These are phyloP conservation scores for Drosophila parvula DNA, from an alignment of 1,140 invertebrate species.

Conservation along the genomic window DNA sequence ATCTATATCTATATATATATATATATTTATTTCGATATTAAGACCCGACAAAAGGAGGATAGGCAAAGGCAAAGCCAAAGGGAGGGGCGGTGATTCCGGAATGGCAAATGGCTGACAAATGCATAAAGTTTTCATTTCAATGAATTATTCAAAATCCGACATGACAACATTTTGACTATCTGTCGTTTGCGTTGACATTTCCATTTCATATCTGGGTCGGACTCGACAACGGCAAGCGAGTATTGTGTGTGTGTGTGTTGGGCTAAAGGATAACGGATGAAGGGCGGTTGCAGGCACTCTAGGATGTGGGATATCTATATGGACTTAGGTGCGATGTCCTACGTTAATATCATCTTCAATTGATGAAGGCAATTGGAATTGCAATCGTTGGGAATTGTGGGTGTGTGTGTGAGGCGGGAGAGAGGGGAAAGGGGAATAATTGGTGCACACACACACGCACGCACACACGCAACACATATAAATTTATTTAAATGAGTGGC, in stretches of 20 bases:
- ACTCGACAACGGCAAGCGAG: constrained; percentile 9
- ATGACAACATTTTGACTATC: constrained; percentile 75
- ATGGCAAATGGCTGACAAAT: constrained; percentile 76
- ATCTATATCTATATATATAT: neutral
- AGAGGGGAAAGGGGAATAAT: neutral
- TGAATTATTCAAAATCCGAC: constrained; percentile 79
- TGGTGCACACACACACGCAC: constrained; percentile 7
- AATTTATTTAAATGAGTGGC: constrained; percentile 47
- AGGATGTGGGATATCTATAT: constrained; percentile 3
- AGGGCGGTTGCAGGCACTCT: neutral
- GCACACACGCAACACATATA: constrained; percentile 13
- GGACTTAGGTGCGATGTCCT: constrained; percentile 48
- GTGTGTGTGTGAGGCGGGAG: neutral
- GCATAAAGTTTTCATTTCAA: constrained; percentile 77
- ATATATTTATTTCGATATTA: constrained; percentile 7
- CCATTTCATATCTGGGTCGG: constrained; percentile 70
- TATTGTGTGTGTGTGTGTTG: neutral
- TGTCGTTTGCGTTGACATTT: constrained; percentile 73
- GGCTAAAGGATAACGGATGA: neutral
- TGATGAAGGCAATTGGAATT: constrained; percentile 25
- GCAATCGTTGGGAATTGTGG: constrained; percentile 2
- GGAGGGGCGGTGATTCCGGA: constrained; percentile 13
- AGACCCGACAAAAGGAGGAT: neutral
- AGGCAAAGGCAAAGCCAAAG: neutral
- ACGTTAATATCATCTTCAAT: constrained; percentile 31